Evolutionary conservation across 1,140 invertebrate species (phyloP).

Genomic region (Eubasilissa regina): DNA sequence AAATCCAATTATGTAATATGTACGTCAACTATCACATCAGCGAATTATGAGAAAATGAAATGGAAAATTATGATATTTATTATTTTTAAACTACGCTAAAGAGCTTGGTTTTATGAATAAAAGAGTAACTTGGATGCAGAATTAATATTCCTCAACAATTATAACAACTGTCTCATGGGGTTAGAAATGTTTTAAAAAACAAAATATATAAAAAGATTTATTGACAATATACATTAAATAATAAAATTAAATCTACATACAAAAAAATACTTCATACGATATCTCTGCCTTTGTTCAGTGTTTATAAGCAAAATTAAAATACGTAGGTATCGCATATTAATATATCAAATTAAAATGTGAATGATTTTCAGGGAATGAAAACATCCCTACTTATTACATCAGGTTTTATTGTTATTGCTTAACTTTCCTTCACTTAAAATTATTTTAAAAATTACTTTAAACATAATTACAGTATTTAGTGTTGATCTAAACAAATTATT

Average conservation of each 20-base stretch:
- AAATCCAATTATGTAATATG: too few species aligned
- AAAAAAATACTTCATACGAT: slow-evolving; percentile 44
- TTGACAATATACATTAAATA: slow-evolving; percentile 31
- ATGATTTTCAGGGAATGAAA: slow-evolving; percentile 2
- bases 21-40: too few species aligned
- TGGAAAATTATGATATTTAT: too few species aligned
- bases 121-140: too few species aligned
- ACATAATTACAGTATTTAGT: background rate
- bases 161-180: too few species aligned
- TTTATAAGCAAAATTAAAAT: slow-evolving; percentile 13
- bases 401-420: slow-evolving; percentile 23
- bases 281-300: slow-evolving; percentile 36
- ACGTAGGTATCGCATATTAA: background rate
- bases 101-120: too few species aligned
- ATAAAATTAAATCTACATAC: slow-evolving; percentile 44
- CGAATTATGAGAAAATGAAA: too few species aligned
- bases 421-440: slow-evolving; percentile 24
- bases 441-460: slow-evolving; percentile 6
- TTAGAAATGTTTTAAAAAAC: too few species aligned
- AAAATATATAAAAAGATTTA: slow-evolving; percentile 37
- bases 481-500: too few species aligned
- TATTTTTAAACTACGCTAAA: too few species aligned
- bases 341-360: slow-evolving; percentile 20
- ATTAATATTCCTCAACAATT: too few species aligned
- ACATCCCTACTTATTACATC: background rate